phyloP scores from a whole-genome alignment of 92 coral and sea anemone species.

The Micromussa lordhowensis region DNA sequence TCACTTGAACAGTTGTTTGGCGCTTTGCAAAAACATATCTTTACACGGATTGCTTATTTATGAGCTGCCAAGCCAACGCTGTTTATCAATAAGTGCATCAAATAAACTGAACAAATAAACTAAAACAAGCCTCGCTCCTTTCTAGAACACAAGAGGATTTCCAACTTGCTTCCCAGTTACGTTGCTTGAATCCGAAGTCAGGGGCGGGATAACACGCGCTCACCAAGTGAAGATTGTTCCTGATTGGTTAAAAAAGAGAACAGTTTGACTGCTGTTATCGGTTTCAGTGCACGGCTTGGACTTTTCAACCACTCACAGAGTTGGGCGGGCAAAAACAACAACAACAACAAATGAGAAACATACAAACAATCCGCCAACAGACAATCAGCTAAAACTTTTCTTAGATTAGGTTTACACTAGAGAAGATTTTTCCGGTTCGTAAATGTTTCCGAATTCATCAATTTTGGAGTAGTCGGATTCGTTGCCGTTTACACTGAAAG shows the following conservation, averaged over 20 bases:
- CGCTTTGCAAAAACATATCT: no score
- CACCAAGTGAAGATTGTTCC: not conserved
- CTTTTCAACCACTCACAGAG: not conserved
- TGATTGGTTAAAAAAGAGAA: not conserved
- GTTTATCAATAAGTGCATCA: no score
- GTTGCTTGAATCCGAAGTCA: not conserved
- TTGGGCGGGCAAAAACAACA: not conserved
- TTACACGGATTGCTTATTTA: no score
- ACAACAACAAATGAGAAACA: no score
- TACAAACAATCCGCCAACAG: not conserved
- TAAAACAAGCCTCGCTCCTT: not conserved
- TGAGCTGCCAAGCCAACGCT: no score
- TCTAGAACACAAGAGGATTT: not conserved
- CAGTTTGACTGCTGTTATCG: not conserved
- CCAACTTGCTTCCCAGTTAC: not conserved
- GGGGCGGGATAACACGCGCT: not conserved
- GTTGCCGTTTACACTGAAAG: no score
- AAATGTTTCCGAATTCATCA: no score
- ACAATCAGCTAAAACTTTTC: not conserved
- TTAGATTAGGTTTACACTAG: no score
- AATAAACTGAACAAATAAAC: no score
- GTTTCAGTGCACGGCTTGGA: not conserved
- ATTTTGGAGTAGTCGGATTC: no score
- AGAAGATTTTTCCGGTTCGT: no score
- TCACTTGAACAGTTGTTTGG: not conserved